These are phyloP conservation scores for Sylvia borin DNA, from an alignment of 2,797 vertebrate genomes.

Conservation along the genomic window DNA sequence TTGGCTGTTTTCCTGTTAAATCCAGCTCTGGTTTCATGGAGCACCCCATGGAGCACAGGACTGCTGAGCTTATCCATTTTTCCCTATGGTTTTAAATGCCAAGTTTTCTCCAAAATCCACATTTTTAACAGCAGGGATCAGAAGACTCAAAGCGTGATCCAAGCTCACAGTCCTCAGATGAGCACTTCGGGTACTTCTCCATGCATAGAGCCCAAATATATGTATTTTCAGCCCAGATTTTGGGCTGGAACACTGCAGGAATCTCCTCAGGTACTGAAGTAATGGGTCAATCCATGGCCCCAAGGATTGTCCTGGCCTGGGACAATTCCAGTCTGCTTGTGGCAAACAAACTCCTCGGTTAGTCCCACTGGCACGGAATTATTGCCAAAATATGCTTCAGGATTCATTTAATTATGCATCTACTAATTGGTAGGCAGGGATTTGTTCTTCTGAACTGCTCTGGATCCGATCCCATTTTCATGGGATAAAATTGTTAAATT, in stretches of 20 bases:
- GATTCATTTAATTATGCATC: background rate
- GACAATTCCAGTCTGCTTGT: background rate
- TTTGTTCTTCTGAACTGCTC: rapidly evolving
- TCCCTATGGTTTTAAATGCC: rapidly evolving
- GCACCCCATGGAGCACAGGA: background rate
- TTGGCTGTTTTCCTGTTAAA: background rate
- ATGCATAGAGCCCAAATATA: background rate
- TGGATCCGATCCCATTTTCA: background rate
- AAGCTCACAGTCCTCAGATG: background rate
- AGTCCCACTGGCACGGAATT: background rate
- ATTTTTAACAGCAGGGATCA: background rate
- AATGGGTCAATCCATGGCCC: background rate
- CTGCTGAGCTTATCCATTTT: background rate
- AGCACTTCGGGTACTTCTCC: background rate
- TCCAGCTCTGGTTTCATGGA: background rate
- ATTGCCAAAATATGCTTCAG: rapidly evolving
- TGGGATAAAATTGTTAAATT: background rate
- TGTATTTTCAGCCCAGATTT: background rate
- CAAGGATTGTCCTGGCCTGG: background rate
- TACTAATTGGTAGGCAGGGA: background rate
- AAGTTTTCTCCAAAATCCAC: background rate
- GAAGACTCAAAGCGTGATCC: rapidly evolving
- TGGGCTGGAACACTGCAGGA: rapidly evolving
- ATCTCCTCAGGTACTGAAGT: rapidly evolving
- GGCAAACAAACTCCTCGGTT: background rate